These are phyloP conservation scores for Neuroscelio doddi DNA, from an alignment of 2,888 invertebrate species.

Conservation along the genomic window DNA sequence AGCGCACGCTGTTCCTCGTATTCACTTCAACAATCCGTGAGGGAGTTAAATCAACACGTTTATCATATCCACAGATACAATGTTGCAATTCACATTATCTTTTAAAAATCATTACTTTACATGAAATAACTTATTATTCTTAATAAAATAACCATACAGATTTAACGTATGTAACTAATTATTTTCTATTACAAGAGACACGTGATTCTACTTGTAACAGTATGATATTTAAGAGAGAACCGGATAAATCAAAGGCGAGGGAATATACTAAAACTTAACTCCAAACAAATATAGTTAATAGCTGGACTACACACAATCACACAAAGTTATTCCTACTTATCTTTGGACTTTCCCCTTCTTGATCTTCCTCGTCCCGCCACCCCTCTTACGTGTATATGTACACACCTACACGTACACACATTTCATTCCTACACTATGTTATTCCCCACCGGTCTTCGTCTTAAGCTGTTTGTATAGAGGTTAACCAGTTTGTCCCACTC, in stretches of 20 bases:
- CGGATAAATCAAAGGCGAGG: background rate
- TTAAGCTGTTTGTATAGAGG: constrained; percentile 59
- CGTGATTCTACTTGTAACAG: background rate
- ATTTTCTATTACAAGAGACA: too few relatives aligned
- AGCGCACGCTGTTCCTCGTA: background rate
- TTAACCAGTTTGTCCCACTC: constrained; percentile 72
- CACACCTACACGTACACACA: constrained; percentile 14
- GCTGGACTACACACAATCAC: constrained; percentile 39
- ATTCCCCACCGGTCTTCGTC: constrained; percentile 50
- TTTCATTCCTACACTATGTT: constrained; percentile 35
- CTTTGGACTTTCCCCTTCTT: constrained; percentile 70
- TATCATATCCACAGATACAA: background rate
- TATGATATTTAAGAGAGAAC: background rate
- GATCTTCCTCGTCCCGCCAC: constrained; percentile 37
- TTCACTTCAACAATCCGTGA: background rate
- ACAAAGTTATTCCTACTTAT: constrained; percentile 65
- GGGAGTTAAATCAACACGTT: background rate
- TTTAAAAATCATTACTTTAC: background rate
- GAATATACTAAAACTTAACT: constrained; percentile 29
- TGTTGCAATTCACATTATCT: background rate
- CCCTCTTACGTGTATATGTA: constrained; percentile 11
- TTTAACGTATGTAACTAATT: too few relatives aligned
- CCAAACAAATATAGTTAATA: constrained; percentile 18
- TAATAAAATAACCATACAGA: too few relatives aligned
- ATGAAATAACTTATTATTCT: too few relatives aligned